Conservation (phyloP, 2,797 vertebrate species). For the Cygnus olor region DNA sequence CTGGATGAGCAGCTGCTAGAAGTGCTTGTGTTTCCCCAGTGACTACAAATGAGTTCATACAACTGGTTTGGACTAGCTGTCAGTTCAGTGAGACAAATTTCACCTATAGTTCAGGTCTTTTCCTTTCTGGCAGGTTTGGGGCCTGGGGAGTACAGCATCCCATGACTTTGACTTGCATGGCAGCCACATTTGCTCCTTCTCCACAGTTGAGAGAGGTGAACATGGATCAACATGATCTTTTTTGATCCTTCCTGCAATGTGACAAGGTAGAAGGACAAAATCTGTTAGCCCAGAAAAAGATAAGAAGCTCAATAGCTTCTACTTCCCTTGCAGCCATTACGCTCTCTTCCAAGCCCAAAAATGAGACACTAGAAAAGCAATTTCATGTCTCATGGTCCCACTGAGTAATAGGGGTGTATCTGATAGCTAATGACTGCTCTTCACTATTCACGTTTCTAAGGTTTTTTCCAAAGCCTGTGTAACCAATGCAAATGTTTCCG, state of each 20-base stretch:
- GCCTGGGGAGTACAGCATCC: background rate
- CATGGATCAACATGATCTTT: background rate
- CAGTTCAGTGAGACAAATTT: background rate
- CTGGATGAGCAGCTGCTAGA: background rate
- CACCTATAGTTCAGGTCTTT: background rate
- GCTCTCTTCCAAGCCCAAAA: background rate
- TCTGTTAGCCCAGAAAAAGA: background rate
- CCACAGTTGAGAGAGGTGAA: background rate
- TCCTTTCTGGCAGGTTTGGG: background rate
- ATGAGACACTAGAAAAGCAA: background rate
- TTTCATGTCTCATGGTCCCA: background rate
- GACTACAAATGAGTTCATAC: background rate
- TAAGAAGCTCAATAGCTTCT: background rate
- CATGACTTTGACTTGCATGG: background rate
- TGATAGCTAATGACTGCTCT: background rate
- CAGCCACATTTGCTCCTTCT: background rate
- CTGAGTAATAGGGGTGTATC: background rate
- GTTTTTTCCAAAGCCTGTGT: background rate
- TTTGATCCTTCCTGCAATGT: background rate
- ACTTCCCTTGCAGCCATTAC: background rate
- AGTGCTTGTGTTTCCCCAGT: background rate
- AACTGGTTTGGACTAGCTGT: background rate
- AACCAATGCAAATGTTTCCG: background rate
- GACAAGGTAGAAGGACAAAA: background rate
- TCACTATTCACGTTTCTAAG: background rate